A percentile compares a stretch with the other conserved stretches of the same genome.
phyloP scores from a whole-genome alignment of 2,113 vertebrate species.

The Gambusia affinis region DNA sequence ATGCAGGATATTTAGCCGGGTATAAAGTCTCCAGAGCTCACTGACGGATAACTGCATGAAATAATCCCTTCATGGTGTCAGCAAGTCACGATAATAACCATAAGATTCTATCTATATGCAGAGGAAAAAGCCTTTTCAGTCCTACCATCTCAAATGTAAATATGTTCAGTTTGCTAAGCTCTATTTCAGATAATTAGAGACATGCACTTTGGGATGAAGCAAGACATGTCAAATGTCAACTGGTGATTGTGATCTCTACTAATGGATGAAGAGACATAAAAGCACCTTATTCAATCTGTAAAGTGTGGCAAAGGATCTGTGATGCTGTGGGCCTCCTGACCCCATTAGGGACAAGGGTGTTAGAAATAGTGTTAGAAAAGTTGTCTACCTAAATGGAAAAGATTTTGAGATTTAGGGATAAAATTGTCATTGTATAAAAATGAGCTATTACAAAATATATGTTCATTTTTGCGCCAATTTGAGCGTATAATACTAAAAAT shows the following conservation, averaged over 20 bases:
- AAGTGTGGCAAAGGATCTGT: not conserved
- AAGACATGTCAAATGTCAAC: too few relatives aligned
- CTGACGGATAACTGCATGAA: not conserved
- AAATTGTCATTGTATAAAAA: too few relatives aligned
- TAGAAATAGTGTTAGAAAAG: too few relatives aligned
- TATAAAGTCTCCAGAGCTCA: too few relatives aligned
- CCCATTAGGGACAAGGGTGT: too few relatives aligned
- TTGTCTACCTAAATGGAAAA: too few relatives aligned
- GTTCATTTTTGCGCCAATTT: too few relatives aligned
- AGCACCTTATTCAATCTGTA: not conserved
- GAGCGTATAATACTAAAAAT: too few relatives aligned
- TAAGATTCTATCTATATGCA: not conserved
- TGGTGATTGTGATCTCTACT: not conserved
- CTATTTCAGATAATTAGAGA: not conserved
- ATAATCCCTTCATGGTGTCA: not conserved
- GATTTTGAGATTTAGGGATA: too few relatives aligned
- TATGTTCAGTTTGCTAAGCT: not conserved
- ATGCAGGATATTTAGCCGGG: too few relatives aligned
- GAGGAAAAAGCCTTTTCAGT: not conserved
- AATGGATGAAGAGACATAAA: not conserved
- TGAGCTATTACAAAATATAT: too few relatives aligned
- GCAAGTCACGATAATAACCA: not conserved
- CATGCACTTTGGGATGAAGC: too few relatives aligned
- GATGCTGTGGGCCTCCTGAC: not conserved
- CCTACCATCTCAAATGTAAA: not conserved